These are phyloP conservation scores for Dolichotis patagonum DNA, from an alignment of 2,113 vertebrate species.

Conservation along the genomic window DNA sequence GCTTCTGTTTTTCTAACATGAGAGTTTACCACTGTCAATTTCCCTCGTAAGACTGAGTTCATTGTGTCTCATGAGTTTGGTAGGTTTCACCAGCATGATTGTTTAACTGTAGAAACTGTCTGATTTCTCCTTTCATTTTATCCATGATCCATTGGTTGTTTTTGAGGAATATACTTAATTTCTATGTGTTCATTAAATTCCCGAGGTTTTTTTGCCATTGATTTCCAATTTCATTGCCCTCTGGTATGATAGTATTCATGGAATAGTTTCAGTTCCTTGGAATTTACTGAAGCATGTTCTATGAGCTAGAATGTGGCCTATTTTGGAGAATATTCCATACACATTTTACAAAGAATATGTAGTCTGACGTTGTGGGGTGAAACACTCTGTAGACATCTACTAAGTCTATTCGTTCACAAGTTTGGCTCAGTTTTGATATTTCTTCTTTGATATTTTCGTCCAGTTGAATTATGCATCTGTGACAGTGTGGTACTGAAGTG, in stretches of 20 bases:
- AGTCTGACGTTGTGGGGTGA: not conserved
- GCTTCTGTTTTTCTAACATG: not conserved
- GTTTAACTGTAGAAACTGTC: not conserved
- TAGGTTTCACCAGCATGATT: not conserved
- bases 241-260: not conserved
- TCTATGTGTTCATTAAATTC: not conserved
- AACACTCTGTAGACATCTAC: not conserved
- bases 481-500: not conserved
- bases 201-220: not conserved
- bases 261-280: not conserved
- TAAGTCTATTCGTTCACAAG: not conserved
- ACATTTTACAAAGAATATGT: not conserved
- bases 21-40: not conserved
- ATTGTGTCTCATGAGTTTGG: not conserved
- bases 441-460: not conserved
- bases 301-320: not conserved
- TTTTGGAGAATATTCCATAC: not conserved
- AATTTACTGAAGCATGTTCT: not conserved
- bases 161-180: not conserved
- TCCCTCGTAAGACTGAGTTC: not conserved
- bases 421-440: not conserved
- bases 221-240: not conserved
- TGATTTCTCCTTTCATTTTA: not conserved
- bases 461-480: not conserved
- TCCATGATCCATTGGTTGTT: not conserved